phyloP scores from a whole-genome alignment of 2,797 vertebrate species.

The Allobates femoralis region DNA sequence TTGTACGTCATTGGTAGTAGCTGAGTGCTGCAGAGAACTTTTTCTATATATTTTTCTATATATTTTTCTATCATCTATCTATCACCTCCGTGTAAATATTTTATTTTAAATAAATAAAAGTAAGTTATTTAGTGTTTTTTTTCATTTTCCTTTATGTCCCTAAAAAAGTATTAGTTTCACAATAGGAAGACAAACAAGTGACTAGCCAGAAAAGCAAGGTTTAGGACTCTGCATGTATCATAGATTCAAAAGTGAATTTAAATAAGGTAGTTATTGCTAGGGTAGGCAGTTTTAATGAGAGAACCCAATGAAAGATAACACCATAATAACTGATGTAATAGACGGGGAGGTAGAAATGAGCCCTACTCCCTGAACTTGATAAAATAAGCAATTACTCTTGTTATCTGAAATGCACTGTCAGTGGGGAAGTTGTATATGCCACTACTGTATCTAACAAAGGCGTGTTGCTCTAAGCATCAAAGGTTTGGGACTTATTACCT shows the following conservation, averaged over 20 bases:
- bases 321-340: conserved; percentile 78
- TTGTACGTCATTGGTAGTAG: too few species aligned
- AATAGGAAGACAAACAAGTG: background rate
- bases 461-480: conserved; percentile 81
- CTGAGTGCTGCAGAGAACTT: too few species aligned
- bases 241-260: conserved; percentile 37
- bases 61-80: too few species aligned
- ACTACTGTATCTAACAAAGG: conserved; percentile 72
- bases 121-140: background rate
- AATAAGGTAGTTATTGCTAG: conserved; percentile 43
- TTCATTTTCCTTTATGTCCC: background rate
- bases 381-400: conserved; percentile 79
- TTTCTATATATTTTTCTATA: too few species aligned
- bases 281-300: conserved; percentile 52
- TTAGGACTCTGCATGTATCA: conserved; percentile 25
- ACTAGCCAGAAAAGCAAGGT: conserved; percentile 2
- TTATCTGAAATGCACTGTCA: conserved; percentile 71
- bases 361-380: conserved; percentile 75
- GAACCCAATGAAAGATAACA: conserved; percentile 45
- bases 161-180: background rate
- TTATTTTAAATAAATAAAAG: too few species aligned
- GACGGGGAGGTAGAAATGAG: conserved; percentile 70
- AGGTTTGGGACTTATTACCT: conserved; percentile 76
- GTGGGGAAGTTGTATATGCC: conserved; percentile 71
- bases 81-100: too few species aligned